These are phyloP conservation scores for Zhengitettix transpicula DNA, from an alignment of 2,888 invertebrate genomes.

Conservation along the genomic window DNA sequence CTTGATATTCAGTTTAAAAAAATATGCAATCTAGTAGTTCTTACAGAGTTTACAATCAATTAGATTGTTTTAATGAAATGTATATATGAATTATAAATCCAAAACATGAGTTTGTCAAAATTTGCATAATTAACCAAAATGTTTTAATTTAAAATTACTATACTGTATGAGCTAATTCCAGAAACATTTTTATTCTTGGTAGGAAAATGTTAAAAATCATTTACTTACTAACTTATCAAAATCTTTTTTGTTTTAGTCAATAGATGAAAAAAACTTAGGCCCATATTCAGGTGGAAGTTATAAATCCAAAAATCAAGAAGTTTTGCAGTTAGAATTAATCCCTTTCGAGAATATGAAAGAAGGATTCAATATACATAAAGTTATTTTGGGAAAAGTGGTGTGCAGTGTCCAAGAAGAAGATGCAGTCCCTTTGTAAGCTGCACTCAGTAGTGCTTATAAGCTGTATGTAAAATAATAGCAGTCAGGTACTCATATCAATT, in stretches of 20 bases:
- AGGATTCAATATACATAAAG: conserved; percentile 48
- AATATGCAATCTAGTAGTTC: no score
- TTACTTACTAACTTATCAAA: neutral
- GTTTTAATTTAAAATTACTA: no score
- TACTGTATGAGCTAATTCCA: no score
- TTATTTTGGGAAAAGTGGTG: conserved; percentile 61
- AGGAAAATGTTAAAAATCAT: neutral
- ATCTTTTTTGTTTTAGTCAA: conserved; percentile 30
- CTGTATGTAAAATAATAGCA: neutral
- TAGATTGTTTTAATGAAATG: no score
- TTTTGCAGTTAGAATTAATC: conserved; percentile 31
- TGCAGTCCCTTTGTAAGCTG: conserved; percentile 60
- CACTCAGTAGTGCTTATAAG: neutral
- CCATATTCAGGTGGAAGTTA: conserved; percentile 32
- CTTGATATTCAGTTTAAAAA: no score
- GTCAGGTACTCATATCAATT: neutral
- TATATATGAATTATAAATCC: no score
- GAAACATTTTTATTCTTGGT: no score
- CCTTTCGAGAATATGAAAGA: conserved; percentile 36
- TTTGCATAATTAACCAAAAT: no score
- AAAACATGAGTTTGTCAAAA: no score
- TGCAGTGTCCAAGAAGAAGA: conserved; percentile 62
- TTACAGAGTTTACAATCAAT: no score
- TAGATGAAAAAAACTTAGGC: conserved; percentile 51
- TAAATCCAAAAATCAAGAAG: conserved; percentile 30